Conservation (phyloP, 1,140 invertebrate species). For the Scylla paramamosain region DNA sequence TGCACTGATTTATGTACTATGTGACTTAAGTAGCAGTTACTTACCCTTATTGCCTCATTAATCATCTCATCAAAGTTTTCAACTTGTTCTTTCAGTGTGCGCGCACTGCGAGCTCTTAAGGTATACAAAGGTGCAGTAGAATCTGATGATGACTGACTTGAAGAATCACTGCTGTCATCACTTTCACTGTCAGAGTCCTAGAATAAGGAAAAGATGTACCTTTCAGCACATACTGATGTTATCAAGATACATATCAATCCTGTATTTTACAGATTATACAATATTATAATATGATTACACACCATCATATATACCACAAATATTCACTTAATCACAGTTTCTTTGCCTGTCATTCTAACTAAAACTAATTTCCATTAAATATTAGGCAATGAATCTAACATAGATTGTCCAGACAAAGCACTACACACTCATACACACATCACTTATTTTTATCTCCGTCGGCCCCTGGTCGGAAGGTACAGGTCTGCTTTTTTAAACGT, state of each 20-base stretch:
- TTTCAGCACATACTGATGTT: conserved; percentile 4
- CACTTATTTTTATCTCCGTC: not conserved
- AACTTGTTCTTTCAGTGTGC: conserved; percentile 90
- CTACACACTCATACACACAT: not conserved
- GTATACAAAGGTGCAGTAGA: conserved; percentile 88
- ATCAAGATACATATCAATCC: conserved; percentile 77
- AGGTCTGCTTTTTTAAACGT: no score
- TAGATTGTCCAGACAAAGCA: not conserved
- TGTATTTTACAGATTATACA: conserved; percentile 68
- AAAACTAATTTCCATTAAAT: no score
- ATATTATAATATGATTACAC: no score
- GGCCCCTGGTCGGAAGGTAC: no score
- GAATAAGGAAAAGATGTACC: conserved; percentile 79
- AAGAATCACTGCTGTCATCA: conserved; percentile 84
- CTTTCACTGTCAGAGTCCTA: conserved; percentile 81
- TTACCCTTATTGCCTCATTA: conserved; percentile 91
- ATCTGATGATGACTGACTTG: conserved; percentile 80
- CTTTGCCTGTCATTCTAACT: no score
- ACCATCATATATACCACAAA: no score
- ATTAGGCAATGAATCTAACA: no score
- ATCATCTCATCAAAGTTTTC: conserved; percentile 97
- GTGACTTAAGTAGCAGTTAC: conserved; percentile 72
- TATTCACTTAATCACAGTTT: no score
- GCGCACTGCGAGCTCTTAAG: conserved; percentile 86
- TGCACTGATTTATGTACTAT: no score